Base-by-base conservation (phyloP, 2,888 invertebrate genomes). In the Thyatira batis region DNA sequence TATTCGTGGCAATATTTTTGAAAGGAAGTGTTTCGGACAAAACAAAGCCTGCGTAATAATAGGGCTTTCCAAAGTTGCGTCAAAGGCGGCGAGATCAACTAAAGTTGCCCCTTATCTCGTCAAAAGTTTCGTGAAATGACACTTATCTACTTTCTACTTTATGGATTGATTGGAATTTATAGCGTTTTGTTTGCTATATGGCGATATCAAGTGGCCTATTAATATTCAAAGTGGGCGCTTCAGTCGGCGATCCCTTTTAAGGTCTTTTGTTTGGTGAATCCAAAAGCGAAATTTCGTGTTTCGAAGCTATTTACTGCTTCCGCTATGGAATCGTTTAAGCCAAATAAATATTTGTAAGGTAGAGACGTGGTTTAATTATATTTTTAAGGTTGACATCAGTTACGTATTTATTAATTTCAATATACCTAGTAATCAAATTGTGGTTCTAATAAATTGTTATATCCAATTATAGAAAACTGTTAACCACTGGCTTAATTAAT, bases 21-120 rank as follows among this genome's bases (percentile, higher is more conserved):
- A 71, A 75, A 72, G 73, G 65, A 74, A 76, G 61, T 72, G 68
- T 79, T 78, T 76, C 71, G 75, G 71, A 66, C 73, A 74, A 86
- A 85, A 89, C 88, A 89, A 88, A 83, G 83, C 74, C 68, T 54
- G 65, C 59, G 62, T 71, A 80, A 85, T 84, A 87, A 85, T 81
- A 75, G 80, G 69, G 69, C 72, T 66, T 72, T 69, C 61, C 71
- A 69, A 85, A 85, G 80, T 85, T 85, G 58, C 64, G 63, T 77
- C 77, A 77, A 80, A 79, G 65, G 70, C 58, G 57, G 63, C 70
- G 73, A 76, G 75, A 75, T 70, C 61, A 65, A 66, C 49, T 69
- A 65, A 84, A 86, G 77, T 82, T 80, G 71, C 63, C 48, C 64
- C 76, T 84, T 87, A 87, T 87, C 88, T 71, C 61, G 64, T 58